A percentile compares a stretch with the other conserved stretches of the same genome.
Evolutionary conservation across 2,797 vertebrate genomes (phyloP).

Genomic region (Tapera naevia): DNA sequence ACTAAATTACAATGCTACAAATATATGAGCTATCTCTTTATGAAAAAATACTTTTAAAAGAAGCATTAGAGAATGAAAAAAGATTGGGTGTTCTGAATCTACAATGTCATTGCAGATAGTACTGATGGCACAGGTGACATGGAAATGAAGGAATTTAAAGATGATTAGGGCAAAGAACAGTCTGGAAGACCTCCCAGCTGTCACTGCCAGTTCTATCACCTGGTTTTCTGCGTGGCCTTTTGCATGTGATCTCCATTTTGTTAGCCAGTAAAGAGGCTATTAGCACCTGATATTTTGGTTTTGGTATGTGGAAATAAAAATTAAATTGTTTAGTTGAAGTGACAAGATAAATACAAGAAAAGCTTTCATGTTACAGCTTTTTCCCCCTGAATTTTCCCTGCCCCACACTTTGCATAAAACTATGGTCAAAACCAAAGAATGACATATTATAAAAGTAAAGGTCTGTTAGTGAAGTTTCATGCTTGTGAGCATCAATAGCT

Average conservation of each 20-base stretch:
- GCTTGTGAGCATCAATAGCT: not conserved
- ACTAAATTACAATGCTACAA: not conserved
- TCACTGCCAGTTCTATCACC: not conserved
- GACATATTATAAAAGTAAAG: not conserved
- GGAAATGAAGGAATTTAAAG: not conserved
- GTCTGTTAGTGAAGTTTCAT: not conserved
- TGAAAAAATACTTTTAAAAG: not conserved
- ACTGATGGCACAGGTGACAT: not conserved
- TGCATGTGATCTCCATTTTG: not conserved
- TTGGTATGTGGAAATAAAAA: not conserved
- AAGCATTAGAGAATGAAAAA: not conserved
- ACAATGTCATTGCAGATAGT: not conserved
- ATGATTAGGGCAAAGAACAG: not conserved
- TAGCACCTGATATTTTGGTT: not conserved
- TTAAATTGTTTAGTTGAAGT: not conserved
- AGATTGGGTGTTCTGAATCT: not conserved
- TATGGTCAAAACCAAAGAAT: not conserved
- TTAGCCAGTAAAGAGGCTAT: not conserved
- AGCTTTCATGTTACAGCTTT: not conserved
- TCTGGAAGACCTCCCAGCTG: not conserved
- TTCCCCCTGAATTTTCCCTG: not conserved
- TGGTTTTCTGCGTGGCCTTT: not conserved
- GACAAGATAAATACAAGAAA: not conserved
- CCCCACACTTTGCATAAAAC: not conserved
- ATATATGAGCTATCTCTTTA: not conserved